These are phyloP conservation scores for Platerodrilus igneus DNA, from an alignment of 2,888 invertebrate species.

Conservation along the genomic window DNA sequence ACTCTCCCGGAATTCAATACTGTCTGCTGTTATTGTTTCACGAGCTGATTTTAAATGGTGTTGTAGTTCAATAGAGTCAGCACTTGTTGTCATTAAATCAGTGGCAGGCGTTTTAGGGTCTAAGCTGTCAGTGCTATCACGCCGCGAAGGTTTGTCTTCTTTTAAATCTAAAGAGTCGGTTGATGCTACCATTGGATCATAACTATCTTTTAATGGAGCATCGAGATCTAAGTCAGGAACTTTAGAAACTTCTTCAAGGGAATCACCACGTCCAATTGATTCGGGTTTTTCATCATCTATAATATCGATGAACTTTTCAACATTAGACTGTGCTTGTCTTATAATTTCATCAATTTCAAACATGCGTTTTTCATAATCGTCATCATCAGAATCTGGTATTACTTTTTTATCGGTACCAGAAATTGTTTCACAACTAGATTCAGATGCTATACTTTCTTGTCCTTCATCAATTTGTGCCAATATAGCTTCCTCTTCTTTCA, in stretches of 20 bases:
- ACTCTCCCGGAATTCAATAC: slow-evolving; percentile 50
- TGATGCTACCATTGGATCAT: slow-evolving; percentile 57
- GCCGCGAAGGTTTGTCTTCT: slow-evolving; percentile 48
- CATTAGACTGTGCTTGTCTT: slow-evolving; percentile 61
- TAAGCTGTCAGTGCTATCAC: slow-evolving; percentile 64
- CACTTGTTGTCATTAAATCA: slow-evolving; percentile 56
- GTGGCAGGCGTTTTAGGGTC: slow-evolving; percentile 56
- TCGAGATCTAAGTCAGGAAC: slow-evolving; percentile 54
- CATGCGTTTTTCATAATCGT: slow-evolving; percentile 62
- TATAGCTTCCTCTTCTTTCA: slow-evolving; percentile 79
- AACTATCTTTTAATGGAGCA: slow-evolving; percentile 40
- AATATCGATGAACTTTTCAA: slow-evolving; percentile 57
- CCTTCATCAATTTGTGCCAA: slow-evolving; percentile 55
- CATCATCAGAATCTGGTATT: slow-evolving; percentile 54
- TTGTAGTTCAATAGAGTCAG: slow-evolving; percentile 53
- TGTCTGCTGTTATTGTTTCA: slow-evolving; percentile 52
- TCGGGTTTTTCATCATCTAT: slow-evolving; percentile 56
- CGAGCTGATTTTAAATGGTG: slow-evolving; percentile 40
- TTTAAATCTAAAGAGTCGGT: slow-evolving; percentile 60
- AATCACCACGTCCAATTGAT: slow-evolving; percentile 51
- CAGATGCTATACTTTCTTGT: slow-evolving; percentile 52
- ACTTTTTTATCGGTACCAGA: slow-evolving; percentile 57
- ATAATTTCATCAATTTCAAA: slow-evolving; percentile 67
- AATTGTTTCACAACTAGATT: slow-evolving; percentile 58
- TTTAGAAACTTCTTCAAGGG: slow-evolving; percentile 51